Conservation (phyloP, 2,888 invertebrate species). For the Drosophila kuntzei region DNA sequence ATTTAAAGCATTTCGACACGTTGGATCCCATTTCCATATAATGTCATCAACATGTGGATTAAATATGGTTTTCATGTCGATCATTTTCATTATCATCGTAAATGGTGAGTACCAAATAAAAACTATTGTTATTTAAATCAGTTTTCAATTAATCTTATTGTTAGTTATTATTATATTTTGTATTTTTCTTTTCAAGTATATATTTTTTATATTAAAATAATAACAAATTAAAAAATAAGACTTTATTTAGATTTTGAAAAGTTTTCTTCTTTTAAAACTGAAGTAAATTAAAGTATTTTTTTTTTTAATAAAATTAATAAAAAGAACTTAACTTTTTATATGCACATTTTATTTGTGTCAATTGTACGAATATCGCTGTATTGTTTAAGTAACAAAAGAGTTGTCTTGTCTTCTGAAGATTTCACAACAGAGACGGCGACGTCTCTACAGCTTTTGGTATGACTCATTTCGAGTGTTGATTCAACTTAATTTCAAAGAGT, state of each 20-base stretch:
- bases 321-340: no score
- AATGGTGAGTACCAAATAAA: slow-evolving; percentile 81
- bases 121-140: not conserved
- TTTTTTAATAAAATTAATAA: no score
- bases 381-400: not conserved
- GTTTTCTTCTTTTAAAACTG: no score
- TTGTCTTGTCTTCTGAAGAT: slow-evolving; percentile 12
- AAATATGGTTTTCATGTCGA: slow-evolving; percentile 85
- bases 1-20: slow-evolving; percentile 53
- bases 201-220: no score
- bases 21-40: slow-evolving; percentile 76
- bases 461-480: slow-evolving; percentile 17
- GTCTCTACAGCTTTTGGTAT: not conserved
- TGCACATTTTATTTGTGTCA: no score
- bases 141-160: not conserved
- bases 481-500: slow-evolving; percentile 11
- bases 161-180: no score
- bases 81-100: slow-evolving; percentile 86
- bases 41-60: slow-evolving; percentile 86
- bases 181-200: no score
- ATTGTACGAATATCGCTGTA: no score
- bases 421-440: slow-evolving; percentile 15
- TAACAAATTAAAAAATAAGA: no score
- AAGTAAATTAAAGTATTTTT: no score
- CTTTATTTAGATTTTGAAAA: no score